Percentiles rank a stretch among this genome's conserved stretches.
phyloP scores from a whole-genome alignment of 2,888 invertebrate genomes.

The Eledona agricola region DNA sequence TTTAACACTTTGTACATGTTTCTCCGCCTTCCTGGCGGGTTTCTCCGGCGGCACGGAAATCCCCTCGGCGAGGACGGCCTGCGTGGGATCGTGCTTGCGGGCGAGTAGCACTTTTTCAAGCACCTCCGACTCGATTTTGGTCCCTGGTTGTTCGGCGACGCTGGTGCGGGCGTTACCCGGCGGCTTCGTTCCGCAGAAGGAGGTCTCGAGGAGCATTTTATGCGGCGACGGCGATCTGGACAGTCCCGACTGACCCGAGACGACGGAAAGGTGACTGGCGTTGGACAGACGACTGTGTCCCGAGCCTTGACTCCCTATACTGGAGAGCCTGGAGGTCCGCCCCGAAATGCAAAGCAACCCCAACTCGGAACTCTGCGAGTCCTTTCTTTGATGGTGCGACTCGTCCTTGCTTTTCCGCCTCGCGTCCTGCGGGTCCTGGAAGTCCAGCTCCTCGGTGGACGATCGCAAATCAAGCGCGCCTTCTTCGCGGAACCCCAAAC shows the following conservation, averaged over 20 bases:
- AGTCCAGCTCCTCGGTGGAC: slow-evolving; percentile 88
- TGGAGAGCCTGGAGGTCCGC: slow-evolving; percentile 82
- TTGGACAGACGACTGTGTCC: slow-evolving; percentile 63
- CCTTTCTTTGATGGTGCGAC: slow-evolving; percentile 62
- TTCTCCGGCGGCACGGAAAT: slow-evolving; percentile 61
- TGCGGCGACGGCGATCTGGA: slow-evolving; percentile 89
- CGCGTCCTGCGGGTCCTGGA: slow-evolving; percentile 70
- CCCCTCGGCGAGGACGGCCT: slow-evolving; percentile 71
- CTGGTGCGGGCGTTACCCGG: slow-evolving; percentile 55
- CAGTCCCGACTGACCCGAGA: slow-evolving; percentile 66
- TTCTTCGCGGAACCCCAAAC: slow-evolving; percentile 66
- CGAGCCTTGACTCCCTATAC: slow-evolving; percentile 80
- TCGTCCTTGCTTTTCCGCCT: slow-evolving; percentile 54
- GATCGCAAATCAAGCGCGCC: slow-evolving; percentile 86
- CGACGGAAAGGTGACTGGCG: slow-evolving; percentile 67
- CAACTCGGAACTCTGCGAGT: slow-evolving; percentile 74
- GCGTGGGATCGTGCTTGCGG: slow-evolving; percentile 72
- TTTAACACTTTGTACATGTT: slow-evolving; percentile 43
- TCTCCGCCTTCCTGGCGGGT: slow-evolving; percentile 37
- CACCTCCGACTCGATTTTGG: slow-evolving; percentile 62
- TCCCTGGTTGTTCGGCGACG: slow-evolving; percentile 46
- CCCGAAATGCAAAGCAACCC: slow-evolving; percentile 79
- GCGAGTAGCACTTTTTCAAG: slow-evolving; percentile 68
- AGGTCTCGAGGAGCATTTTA: slow-evolving; percentile 88
- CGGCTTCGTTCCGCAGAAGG: slow-evolving; percentile 88